Percentiles rank a stretch among this genome's conserved stretches.
Evolutionary conservation across 2,888 invertebrate species (phyloP).

Genomic region (Lasioglossum malachurum): DNA sequence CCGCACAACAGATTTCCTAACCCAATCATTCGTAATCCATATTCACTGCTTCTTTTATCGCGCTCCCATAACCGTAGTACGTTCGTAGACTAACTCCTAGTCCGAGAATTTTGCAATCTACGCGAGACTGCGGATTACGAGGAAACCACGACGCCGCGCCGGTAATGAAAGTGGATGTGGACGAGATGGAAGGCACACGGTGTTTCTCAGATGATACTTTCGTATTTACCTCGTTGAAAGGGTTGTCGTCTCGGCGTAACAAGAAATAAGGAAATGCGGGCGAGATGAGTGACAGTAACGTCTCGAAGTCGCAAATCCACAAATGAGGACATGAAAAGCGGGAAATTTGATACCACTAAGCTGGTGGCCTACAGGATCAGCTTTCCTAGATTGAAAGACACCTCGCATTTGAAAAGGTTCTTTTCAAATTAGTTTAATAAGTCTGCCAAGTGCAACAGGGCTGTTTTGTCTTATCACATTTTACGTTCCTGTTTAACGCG

Average conservation of each 20-base stretch:
- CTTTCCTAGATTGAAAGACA: neutral
- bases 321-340: constrained; percentile 2
- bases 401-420: neutral
- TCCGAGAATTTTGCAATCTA: constrained; percentile 11
- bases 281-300: neutral
- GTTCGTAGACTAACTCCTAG: constrained; percentile 29
- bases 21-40: constrained; percentile 24
- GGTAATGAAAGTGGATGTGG: constrained; percentile 31
- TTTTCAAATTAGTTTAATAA: neutral
- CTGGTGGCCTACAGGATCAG: neutral
- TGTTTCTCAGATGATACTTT: constrained; percentile 24
- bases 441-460: neutral
- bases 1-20: neutral
- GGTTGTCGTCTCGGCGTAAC: neutral
- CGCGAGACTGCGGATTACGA: neutral
- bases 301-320: neutral
- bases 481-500: neutral
- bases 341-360: neutral
- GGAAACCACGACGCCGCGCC: constrained; percentile 3
- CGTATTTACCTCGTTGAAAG: neutral
- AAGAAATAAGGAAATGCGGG: neutral
- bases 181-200: constrained; percentile 45
- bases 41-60: constrained; percentile 13
- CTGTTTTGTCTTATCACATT: neutral
- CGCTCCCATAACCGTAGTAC: neutral